Conservation (phyloP, 2,113 vertebrate species). For the Centropristis striata region DNA sequence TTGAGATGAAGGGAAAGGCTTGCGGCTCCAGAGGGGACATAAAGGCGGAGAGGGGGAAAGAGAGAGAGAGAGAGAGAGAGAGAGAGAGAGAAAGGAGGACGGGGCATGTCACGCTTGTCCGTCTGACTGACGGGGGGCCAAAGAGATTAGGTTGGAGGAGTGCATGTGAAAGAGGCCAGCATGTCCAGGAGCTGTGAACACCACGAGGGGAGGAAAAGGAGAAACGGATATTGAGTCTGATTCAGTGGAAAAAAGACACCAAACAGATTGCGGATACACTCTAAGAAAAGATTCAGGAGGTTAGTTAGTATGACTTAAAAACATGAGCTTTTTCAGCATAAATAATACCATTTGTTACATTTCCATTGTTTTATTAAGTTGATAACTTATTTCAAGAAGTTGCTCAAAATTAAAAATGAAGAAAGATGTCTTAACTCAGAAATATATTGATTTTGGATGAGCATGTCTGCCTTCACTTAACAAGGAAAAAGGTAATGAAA, state of each 20-base stretch:
- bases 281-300: too few relatives aligned
- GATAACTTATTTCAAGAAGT: too few relatives aligned
- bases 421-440: too few relatives aligned
- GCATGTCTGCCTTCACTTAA: too few relatives aligned
- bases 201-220: conserved; percentile 18
- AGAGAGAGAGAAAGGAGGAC: neutral
- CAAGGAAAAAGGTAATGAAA: too few relatives aligned
- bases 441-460: too few relatives aligned
- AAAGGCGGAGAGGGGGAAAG: conserved; percentile 19
- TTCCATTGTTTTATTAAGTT: too few relatives aligned
- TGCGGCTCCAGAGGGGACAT: conserved; percentile 22
- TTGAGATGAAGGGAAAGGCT: conserved; percentile 40
- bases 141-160: conserved; percentile 52
- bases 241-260: conserved; percentile 31
- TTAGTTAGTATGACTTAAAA: too few relatives aligned
- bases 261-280: conserved; percentile 3
- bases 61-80: conserved; percentile 2
- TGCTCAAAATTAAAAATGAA: too few relatives aligned
- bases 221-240: conserved; percentile 28
- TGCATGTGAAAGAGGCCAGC: conserved; percentile 30
- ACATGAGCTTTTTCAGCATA: too few relatives aligned
- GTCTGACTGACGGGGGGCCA: conserved; percentile 54
- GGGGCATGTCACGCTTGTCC: conserved; percentile 37
- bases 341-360: too few relatives aligned
- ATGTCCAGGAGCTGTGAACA: conserved; percentile 54